A percentile compares a stretch with the other conserved stretches of the same genome.
These are phyloP conservation scores for Lycia hirtaria DNA, from an alignment of 2,888 invertebrate genomes.

Conservation along the genomic window DNA sequence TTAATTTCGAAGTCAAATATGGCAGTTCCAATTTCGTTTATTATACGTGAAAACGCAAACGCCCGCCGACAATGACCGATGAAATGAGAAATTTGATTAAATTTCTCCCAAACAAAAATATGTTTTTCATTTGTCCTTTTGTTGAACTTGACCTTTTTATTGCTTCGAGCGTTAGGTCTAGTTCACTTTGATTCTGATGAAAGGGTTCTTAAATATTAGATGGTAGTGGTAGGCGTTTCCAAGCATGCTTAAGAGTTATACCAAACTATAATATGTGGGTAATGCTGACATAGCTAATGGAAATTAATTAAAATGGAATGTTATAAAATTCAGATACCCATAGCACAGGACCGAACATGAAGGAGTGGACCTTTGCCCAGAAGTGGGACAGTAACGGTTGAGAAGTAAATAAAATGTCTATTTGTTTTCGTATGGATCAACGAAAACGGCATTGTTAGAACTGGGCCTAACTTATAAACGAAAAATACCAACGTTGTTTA, in stretches of 20 bases:
- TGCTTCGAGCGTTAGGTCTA: background rate
- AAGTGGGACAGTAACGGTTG: no score
- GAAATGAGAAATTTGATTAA: conserved; percentile 24
- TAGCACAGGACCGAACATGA: no score
- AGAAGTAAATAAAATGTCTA: no score
- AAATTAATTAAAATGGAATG: no score
- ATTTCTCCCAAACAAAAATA: conserved; percentile 26
- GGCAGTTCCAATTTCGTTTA: conserved; percentile 7
- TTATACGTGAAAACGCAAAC: conserved; percentile 3
- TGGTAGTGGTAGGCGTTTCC: background rate
- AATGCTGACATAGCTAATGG: no score
- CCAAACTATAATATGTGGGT: no score
- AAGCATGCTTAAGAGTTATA: no score
- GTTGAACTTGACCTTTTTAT: conserved; percentile 26
- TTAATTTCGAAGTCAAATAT: conserved; percentile 1
- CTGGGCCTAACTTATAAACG: conserved; percentile 21
- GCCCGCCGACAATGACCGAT: background rate
- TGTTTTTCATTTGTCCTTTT: conserved; percentile 29
- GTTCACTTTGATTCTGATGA: no score
- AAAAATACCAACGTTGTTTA: conserved; percentile 23
- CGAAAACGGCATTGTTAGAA: conserved; percentile 2
- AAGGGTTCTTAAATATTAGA: no score
- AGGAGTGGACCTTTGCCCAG: no score
- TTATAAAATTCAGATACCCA: no score
- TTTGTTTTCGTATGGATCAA: no score